Base-by-base conservation (phyloP, 2,113 vertebrate species). In the Rhynchomys soricoides region DNA sequence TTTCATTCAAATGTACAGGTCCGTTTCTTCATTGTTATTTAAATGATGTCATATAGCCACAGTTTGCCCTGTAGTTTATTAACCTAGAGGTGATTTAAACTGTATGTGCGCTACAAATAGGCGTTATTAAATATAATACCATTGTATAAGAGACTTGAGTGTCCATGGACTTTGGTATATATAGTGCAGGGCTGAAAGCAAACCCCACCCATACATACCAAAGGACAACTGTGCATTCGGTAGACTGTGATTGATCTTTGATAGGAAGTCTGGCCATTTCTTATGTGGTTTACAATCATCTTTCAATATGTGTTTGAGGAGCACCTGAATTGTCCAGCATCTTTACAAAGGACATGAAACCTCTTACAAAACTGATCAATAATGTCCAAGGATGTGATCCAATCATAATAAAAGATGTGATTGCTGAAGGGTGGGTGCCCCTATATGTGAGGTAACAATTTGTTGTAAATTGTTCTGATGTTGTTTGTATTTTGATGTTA, bases 301-400 rank as follows among this genome's bases (percentile, higher is more conserved):
- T 95, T 97, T 90, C 89, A 45, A 26, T 90, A 97, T 97, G 95
- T 94, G 95, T 94, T 79, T 96, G 52, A 95, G 90, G 90, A 89
- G 96, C 96, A 91, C 97, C 97, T 97, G 64, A 87, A 62, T 93
- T 92, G 85, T 92, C 89, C 90, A 96, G 92, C 96, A 92, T 96
- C 93, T 83, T 88, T 93, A 95, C 86, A 97, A 95, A 90, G 86
- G 77, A 95, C 97, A 92, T 55, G 17, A 88, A 86, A 66, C 73
- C 0, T 95, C 75, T 90, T 71, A 82, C 89, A 96, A 68, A 97
- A 97, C 78, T 34, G 22, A 24, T 57, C 62, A 19, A 0, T 57
- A 78, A 45, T 91, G 71, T 17, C 37, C 70, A 95, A 55, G 91
- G 77, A 88, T 91, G 91, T 73, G 21, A 97, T 96, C 96, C 68